These are phyloP conservation scores for Drosophila ustulata DNA, from an alignment of 2,888 invertebrate species.

Conservation along the genomic window DNA sequence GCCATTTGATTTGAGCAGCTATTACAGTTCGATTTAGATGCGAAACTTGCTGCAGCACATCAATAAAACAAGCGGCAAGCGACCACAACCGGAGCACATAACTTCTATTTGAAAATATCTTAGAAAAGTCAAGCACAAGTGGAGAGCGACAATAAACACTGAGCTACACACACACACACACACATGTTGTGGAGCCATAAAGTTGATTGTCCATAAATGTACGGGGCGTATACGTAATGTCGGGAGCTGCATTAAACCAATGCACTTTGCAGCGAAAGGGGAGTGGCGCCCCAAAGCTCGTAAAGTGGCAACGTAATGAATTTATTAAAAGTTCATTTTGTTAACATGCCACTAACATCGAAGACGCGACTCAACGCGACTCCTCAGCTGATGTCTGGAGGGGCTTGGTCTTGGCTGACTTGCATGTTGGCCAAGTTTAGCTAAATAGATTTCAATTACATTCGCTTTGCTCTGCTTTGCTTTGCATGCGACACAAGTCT, in stretches of 20 bases:
- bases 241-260: constrained; percentile 66
- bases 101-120: constrained; percentile 73
- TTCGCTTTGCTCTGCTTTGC: constrained; percentile 32
- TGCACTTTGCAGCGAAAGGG: constrained; percentile 40
- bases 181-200: constrained; percentile 44
- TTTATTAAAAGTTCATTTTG: constrained; percentile 75
- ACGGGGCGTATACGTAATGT: constrained; percentile 79
- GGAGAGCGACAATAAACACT: constrained; percentile 69
- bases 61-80: constrained; percentile 25
- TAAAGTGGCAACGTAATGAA: constrained; percentile 74
- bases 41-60: constrained; percentile 15
- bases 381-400: constrained; percentile 41
- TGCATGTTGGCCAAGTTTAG: constrained; percentile 77
- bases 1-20: constrained; percentile 13
- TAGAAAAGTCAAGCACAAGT: constrained; percentile 66
- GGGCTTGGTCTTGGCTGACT: constrained; percentile 46
- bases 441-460: constrained; percentile 66
- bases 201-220: constrained; percentile 79
- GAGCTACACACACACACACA: constrained; percentile 21
- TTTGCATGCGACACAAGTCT: constrained; percentile 61
- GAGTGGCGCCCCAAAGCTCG: constrained; percentile 22
- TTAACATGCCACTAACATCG: constrained; percentile 39
- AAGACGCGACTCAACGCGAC: neutral
- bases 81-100: constrained; percentile 14
- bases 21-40: constrained; percentile 13